Percentiles rank a stretch among this genome's conserved stretches.
Conservation (phyloP, 2,113 vertebrate genomes). For the Rhynchomys soricoides region DNA sequence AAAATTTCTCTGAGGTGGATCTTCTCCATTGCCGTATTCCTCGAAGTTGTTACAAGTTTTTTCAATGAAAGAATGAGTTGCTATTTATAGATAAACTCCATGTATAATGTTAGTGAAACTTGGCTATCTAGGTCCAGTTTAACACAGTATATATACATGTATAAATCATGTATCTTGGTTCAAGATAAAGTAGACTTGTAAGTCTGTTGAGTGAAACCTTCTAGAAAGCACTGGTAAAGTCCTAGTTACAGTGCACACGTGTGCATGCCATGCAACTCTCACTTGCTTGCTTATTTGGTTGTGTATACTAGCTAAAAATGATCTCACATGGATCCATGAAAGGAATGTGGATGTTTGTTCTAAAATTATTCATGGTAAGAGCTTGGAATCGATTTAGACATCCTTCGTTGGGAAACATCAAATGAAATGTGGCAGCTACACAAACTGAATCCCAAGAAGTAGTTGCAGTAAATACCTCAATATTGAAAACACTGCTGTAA, state of each 20-base stretch:
- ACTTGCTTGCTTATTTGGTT: not conserved
- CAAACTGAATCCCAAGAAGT: not conserved
- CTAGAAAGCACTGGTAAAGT: not conserved
- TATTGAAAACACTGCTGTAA: not conserved
- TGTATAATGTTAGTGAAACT: not conserved
- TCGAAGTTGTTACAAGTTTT: not conserved
- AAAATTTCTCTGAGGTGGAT: not conserved
- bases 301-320: not conserved
- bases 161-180: not conserved
- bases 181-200: not conserved
- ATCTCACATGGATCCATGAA: not conserved
- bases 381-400: not conserved
- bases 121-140: not conserved
- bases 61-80: not conserved
- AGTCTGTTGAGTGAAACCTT: not conserved
- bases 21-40: not conserved
- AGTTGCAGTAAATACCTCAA: constrained; percentile 8
- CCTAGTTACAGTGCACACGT: not conserved
- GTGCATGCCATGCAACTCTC: not conserved
- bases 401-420: constrained; percentile 13
- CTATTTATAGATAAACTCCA: not conserved
- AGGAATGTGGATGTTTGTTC: constrained; percentile 32
- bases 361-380: not conserved
- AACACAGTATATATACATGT: not conserved
- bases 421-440: not conserved